Conservation (phyloP, 1,140 invertebrate genomes). For the Apis florea region DNA sequence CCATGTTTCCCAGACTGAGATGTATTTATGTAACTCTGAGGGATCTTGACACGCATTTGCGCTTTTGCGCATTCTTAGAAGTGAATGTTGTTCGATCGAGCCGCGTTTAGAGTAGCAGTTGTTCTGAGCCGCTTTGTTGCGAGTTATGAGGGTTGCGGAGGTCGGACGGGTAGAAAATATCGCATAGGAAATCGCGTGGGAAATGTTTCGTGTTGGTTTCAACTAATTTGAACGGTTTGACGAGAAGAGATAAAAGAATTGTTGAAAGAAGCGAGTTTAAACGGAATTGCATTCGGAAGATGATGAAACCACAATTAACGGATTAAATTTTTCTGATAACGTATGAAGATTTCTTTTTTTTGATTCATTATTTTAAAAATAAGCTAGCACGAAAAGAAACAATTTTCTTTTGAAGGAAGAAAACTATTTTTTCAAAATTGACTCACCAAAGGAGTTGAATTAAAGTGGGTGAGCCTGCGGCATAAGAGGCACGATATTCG, state of each 20-base stretch:
- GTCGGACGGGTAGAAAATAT: neutral
- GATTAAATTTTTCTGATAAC: too few species aligned
- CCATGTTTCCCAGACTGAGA: constrained; percentile 3
- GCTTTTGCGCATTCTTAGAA: neutral
- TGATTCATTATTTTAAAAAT: too few species aligned
- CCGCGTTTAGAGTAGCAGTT: too few species aligned
- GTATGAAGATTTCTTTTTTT: too few species aligned
- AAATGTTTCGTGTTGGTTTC: neutral
- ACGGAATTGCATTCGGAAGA: too few species aligned
- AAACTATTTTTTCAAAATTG: neutral
- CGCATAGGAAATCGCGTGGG: neutral
- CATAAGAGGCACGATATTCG: constrained; percentile 68
- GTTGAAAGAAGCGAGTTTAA: too few species aligned
- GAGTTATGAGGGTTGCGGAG: neutral
- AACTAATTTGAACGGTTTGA: too few species aligned
- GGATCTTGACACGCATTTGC: neutral
- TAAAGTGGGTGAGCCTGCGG: constrained; percentile 29
- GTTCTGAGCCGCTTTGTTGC: neutral
- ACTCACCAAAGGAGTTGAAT: constrained; percentile 32
- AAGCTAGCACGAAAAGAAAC: neutral
- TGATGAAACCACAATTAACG: too few species aligned
- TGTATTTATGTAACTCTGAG: constrained; percentile 12
- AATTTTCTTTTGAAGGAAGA: neutral
- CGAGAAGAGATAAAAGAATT: too few species aligned
- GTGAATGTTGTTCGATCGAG: neutral